Percentiles rank a stretch among this genome's conserved stretches.
phyloP scores from a whole-genome alignment of 2,888 invertebrate species.

The Thymelicus lineola region DNA sequence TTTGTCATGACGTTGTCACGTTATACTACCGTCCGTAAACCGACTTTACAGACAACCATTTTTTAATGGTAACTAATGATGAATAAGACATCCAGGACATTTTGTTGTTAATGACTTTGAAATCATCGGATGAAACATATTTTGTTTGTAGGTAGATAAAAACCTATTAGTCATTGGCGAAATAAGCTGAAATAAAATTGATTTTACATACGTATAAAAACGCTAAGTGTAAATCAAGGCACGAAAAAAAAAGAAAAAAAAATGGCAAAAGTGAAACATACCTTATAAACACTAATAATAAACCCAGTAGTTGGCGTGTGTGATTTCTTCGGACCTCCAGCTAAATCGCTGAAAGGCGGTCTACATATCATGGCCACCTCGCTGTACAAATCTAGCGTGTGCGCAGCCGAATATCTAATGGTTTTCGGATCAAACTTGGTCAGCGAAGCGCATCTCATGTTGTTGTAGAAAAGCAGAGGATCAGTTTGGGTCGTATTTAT shows the following conservation, averaged over 20 bases:
- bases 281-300: constrained; percentile 96
- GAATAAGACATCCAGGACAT: not conserved
- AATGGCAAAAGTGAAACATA: constrained; percentile 48
- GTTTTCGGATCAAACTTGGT: constrained; percentile 94
- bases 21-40: no score
- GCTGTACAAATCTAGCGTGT: constrained; percentile 94
- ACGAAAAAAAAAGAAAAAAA: no score
- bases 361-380: constrained; percentile 96
- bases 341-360: constrained; percentile 92
- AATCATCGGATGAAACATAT: no score
- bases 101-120: no score
- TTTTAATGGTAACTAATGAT: not conserved
- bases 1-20: no score
- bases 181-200: no score
- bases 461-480: constrained; percentile 93
- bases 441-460: constrained; percentile 92
- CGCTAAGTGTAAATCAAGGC: not conserved
- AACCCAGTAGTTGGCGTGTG: constrained; percentile 94
- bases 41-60: no score
- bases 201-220: not conserved
- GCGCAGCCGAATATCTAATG: constrained; percentile 92
- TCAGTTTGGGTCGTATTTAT: constrained; percentile 95
- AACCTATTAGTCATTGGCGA: no score
- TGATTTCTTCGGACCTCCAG: constrained; percentile 90
- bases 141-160: no score